These are phyloP conservation scores for Leguminivora glycinivorella DNA, from an alignment of 1,140 invertebrate genomes.

Conservation along the genomic window DNA sequence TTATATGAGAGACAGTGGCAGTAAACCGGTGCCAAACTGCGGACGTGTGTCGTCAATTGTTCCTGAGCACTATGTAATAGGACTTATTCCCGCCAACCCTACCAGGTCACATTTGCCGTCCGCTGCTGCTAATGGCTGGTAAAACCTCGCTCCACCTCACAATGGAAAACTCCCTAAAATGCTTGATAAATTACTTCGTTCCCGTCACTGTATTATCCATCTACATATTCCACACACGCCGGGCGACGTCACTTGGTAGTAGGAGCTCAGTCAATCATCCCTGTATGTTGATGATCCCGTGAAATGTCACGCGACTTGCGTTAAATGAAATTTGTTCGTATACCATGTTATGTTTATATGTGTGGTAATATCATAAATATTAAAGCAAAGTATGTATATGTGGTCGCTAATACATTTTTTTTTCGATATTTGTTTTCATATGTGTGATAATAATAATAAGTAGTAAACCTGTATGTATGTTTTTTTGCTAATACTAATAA, in stretches of 20 bases:
- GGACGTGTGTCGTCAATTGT: constrained; percentile 9
- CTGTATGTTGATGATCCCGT: background rate
- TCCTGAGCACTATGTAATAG: background rate
- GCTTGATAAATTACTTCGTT: constrained; percentile 45
- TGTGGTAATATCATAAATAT: too few species aligned
- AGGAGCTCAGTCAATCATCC: constrained; percentile 15
- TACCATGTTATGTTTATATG: background rate
- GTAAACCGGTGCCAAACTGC: background rate
- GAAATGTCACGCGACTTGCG: background rate
- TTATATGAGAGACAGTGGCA: background rate
- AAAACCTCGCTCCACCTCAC: constrained; percentile 49
- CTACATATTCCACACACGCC: constrained; percentile 22
- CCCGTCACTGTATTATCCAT: constrained; percentile 29
- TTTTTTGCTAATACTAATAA: too few species aligned
- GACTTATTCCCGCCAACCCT: constrained; percentile 14
- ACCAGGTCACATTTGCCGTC: constrained; percentile 22
- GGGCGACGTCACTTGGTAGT: background rate
- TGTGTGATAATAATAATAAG: too few species aligned
- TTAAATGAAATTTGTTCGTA: background rate
- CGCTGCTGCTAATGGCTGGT: constrained; percentile 45
- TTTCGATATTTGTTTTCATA: too few species aligned
- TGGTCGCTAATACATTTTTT: too few species aligned
- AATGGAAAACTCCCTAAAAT: constrained; percentile 48
- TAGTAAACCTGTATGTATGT: too few species aligned
- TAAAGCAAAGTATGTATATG: too few species aligned